Evolutionary conservation across 1,140 invertebrate genomes (phyloP), one percentile per base, ranked within the genome.

Genomic region (Diplogasteroides magnus): DNA sequence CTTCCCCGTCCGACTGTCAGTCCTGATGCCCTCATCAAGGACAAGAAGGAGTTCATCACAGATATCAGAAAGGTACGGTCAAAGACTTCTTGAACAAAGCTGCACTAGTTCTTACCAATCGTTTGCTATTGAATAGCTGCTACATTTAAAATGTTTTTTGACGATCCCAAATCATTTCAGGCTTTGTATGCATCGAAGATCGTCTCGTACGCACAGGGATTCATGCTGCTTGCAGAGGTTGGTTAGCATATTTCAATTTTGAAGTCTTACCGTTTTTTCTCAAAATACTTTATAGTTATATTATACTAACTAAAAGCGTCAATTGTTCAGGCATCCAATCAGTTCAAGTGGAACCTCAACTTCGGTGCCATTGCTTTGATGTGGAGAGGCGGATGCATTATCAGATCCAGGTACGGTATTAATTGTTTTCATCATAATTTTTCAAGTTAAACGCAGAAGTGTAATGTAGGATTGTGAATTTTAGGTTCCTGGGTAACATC

Each of bases 321-420:
- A n/a, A n/a, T n/a, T n/a, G n/a, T n/a, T n/a, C n/a, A n/a, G 85
- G 94, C 95, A 28, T 94, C 94, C 0, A 90, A 90, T 77, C 87
- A 90, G 68, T 90, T 94, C 76, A 88, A 89, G 0, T 99, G 96
- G 97, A 90, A 94, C 67, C 86, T 99, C 19, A 98, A 99, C 85
- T 96, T 97, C 81, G 96, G 96, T 61, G 91, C 91, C 48, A 97
- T 99, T 78, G 96, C 97, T 19, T 85, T 98, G 0, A 99, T 99
- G 96, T 99, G 97, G 97, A 88, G 96, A 75, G 97, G 97, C 27
- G 97, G 97, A 32, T 99, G 97, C 83, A 99, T 99, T 81, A 99
- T 98, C 81, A 88, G 94, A 82, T 95, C 90, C 83, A 67, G 70
- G 67, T 68, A 67, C 56, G 3, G 11, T 19, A 62, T 61, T 26